These are phyloP conservation scores for Caenorhabditis drosophilae DNA, from an alignment of 2,888 invertebrate species.

Conservation along the genomic window DNA sequence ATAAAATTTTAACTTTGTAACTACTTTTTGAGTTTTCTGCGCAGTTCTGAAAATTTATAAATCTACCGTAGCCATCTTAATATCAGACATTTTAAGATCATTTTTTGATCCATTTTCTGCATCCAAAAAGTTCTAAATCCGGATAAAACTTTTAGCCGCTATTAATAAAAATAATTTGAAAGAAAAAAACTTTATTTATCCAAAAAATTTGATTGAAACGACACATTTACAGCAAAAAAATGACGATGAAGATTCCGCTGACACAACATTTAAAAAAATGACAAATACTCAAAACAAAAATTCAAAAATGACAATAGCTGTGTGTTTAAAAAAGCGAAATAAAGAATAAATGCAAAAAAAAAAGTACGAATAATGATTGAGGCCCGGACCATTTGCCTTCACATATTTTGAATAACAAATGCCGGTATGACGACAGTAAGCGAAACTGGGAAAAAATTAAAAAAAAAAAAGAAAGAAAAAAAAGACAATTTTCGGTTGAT, in stretches of 20 bases:
- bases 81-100: not conserved
- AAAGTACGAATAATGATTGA: not conserved
- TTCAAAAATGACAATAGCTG: not conserved
- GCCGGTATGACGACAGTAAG: constrained; percentile 1
- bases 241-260: too few species aligned
- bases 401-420: not conserved
- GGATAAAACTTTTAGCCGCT: not conserved
- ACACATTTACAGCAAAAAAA: not conserved
- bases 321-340: not conserved
- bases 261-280: too few species aligned
- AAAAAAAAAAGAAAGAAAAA: not conserved
- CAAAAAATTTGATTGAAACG: not conserved
- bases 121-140: not conserved
- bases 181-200: too few species aligned
- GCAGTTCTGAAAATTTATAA: too few species aligned
- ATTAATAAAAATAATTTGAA: too few species aligned
- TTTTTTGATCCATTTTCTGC: not conserved
- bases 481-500: not conserved
- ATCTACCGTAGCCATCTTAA: too few species aligned
- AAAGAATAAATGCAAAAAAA: not conserved
- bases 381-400: not conserved
- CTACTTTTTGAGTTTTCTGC: too few species aligned
- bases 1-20: too few species aligned
- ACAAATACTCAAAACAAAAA: not conserved
- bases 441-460: not conserved